phyloP scores from a whole-genome alignment of 2,113 vertebrate genomes.

The Eulemur rufifrons region DNA sequence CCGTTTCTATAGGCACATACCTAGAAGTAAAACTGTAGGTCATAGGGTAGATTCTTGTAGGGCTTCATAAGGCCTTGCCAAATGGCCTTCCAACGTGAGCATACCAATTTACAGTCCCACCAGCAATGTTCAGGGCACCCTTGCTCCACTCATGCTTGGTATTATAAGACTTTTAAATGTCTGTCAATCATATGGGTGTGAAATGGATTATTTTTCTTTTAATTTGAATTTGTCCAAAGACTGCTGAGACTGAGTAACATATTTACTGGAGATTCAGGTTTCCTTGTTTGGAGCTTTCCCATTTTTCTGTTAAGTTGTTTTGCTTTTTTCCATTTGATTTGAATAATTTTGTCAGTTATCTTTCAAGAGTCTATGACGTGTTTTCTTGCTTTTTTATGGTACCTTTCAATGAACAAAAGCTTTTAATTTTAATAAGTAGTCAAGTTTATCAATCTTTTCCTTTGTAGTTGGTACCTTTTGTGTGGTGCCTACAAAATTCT shows the following conservation, averaged over 20 bases:
- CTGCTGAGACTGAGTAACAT: neutral
- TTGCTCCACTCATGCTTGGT: neutral
- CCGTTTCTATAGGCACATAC: neutral
- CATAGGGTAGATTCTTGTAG: neutral
- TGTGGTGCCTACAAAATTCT: neutral
- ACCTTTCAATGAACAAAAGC: neutral
- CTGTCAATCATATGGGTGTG: neutral
- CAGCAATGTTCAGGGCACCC: neutral
- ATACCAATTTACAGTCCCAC: neutral
- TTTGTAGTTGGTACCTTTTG: neutral
- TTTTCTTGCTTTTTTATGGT: neutral
- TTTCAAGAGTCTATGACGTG: neutral
- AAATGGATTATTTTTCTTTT: neutral
- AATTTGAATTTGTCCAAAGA: neutral
- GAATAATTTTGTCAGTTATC: neutral
- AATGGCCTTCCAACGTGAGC: neutral
- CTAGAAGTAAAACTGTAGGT: neutral
- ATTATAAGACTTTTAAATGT: neutral
- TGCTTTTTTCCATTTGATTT: neutral
- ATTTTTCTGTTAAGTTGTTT: neutral
- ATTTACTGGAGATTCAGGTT: neutral
- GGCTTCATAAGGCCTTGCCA: neutral
- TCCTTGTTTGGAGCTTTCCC: neutral
- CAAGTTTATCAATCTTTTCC: neutral
- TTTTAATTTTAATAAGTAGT: constrained; percentile 27